A percentile compares a stretch with the other conserved stretches of the same genome.
Conservation (phyloP, 2,888 invertebrate genomes). For the Crioceris asparagi region DNA sequence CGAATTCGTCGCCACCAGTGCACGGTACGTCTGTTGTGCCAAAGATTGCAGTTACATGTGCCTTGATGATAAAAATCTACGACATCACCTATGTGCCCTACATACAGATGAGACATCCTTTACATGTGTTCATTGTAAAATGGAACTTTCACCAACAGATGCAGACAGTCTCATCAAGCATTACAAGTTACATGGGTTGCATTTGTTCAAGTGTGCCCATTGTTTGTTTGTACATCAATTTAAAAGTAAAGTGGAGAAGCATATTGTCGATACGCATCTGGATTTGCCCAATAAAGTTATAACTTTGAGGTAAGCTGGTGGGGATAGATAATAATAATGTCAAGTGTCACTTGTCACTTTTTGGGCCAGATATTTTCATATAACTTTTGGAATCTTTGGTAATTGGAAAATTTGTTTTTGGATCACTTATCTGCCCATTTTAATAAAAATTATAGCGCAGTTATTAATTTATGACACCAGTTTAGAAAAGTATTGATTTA, state of each 20-base stretch:
- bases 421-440: no score
- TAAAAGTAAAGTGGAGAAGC: conserved; percentile 53
- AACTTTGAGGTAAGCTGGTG: conserved; percentile 34
- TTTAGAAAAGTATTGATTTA: no score
- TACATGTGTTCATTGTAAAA: conserved; percentile 61
- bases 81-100: conserved; percentile 60
- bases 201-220: conserved; percentile 59
- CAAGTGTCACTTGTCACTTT: no score
- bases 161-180: conserved; percentile 48
- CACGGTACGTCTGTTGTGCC: conserved; percentile 61
- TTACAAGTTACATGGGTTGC: conserved; percentile 62
- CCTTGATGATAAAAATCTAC: conserved; percentile 58
- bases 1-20: conserved; percentile 25
- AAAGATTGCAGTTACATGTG: conserved; percentile 59
- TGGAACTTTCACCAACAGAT: conserved; percentile 39
- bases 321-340: not conserved
- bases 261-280: conserved; percentile 50
- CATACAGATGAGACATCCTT: conserved; percentile 47
- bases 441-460: no score
- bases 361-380: no score
- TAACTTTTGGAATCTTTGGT: no score
- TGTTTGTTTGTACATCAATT: conserved; percentile 58
- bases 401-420: no score
- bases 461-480: no score
- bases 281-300: conserved; percentile 40